Evolutionary conservation across 2,113 vertebrate genomes (phyloP), one percentile per base, ranked within the genome.

Genomic region (Rutilus rutilus): DNA sequence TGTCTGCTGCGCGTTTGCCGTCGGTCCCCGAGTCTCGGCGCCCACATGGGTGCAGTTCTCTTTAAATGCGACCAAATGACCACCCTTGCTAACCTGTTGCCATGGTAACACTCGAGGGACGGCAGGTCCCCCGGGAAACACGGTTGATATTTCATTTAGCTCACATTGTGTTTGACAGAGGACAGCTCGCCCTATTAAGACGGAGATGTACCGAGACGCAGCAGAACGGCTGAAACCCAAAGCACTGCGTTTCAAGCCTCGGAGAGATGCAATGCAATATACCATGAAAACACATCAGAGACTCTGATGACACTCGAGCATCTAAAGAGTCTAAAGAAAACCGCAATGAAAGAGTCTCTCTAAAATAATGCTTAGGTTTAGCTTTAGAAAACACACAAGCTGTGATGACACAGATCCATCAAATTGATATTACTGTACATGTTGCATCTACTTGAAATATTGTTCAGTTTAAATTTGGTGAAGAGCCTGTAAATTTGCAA

Each of bases 61-160:
- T 85, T 76, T 65, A 84, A 81, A 78, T 77, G 54, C 54, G 78
- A 74, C 52, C 78, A 47, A 60, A 82, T 86, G 87, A 86, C 78
- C 83, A 76, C 36, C 69, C 86, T 69, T 69, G 39, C 84, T 69
- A 59, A 62, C 71, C 82, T 73, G 90, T 91, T 92, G 62, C 89
- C 87, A 89, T 90, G 89, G 85, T 87, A 91, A 88, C 89, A 59
- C 39, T 75, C 36, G 85, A 80, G 75, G 45, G 33, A 88, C 76
- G 33, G 82, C 64, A 54, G 60, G 86, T 82, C 64, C 64, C 69
- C 71, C 10, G 36, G 73, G 64, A 79, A 52, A 84, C 25, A 23
- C 64, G 83, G 77, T 67, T 84, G 76, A 83, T 79, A 59, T 27
- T 82, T 82, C 77, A 71, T 86, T 82, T 87, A 86, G 59, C 85